A percentile compares a stretch with the other conserved stretches of the same genome.
phyloP scores from a whole-genome alignment of 1,140 invertebrate species.

The Penaeus chinensis region DNA sequence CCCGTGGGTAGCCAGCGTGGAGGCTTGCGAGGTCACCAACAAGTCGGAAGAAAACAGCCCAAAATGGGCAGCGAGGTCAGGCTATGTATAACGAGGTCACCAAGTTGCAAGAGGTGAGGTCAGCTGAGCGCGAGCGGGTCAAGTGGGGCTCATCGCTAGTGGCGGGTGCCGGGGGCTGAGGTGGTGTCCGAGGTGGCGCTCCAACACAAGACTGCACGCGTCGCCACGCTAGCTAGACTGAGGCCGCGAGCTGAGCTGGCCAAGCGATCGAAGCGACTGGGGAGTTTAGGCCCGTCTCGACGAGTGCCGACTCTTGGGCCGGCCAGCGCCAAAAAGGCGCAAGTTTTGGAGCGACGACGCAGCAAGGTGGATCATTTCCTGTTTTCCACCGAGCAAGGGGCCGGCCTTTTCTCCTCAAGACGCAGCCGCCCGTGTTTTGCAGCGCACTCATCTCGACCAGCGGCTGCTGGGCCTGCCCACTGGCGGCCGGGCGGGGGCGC shows the following conservation, averaged over 20 bases:
- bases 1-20: constrained; percentile 61
- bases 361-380: constrained; percentile 64
- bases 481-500: constrained; percentile 54
- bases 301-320: constrained; percentile 64
- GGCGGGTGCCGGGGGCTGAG: constrained; percentile 57
- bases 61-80: constrained; percentile 60
- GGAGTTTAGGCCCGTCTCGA: constrained; percentile 63
- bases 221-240: constrained; percentile 61
- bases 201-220: constrained; percentile 62
- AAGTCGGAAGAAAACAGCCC: constrained; percentile 54
- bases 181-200: constrained; percentile 50
- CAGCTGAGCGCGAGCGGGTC: constrained; percentile 58
- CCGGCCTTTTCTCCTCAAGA: constrained; percentile 63
- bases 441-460: constrained; percentile 59
- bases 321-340: constrained; percentile 63
- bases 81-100: constrained; percentile 54
- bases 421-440: constrained; percentile 61
- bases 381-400: constrained; percentile 63
- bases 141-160: constrained; percentile 61
- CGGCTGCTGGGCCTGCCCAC: constrained; percentile 58
- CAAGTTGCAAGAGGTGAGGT: constrained; percentile 58
- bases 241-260: constrained; percentile 63
- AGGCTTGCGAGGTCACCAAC: constrained; percentile 58
- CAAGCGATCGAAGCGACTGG: constrained; percentile 63
- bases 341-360: constrained; percentile 63